Base-by-base conservation (phyloP, 1,140 invertebrate genomes). In the Camponotus floridanus region DNA sequence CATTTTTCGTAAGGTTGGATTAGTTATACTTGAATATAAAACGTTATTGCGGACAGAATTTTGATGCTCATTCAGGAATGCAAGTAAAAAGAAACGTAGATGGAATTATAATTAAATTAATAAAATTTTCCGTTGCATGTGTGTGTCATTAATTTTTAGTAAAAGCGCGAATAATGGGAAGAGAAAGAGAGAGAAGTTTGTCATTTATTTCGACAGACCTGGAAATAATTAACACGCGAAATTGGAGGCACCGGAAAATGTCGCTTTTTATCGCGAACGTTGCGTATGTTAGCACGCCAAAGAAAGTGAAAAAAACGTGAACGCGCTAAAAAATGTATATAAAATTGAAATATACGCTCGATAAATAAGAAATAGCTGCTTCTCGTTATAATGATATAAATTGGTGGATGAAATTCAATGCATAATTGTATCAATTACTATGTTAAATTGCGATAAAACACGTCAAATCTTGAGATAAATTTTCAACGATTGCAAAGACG, bases 71-170 rank as follows among this genome's bases (percentile, higher is more conserved):
- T 42, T 39, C 76, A 6, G 15, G 68, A 8, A 36, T 21, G 59
- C 8, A 31, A 18, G 11, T 42, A 57, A 62, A 76, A 76, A 64
- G 36, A 48, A 79, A 68, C 39, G 61, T 36, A 48, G 48, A n/a
- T 31, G 45, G 31, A 9, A 18, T 8, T 9, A 33, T 21, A 73
- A 68, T 86, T 67, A 74, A 85, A 76, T 86, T 87, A 86, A 70
- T 86, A 73, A 76, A 68, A 87, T 21, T 2, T 11, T 26, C 26
- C 18, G 76, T 78, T 7, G 76, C 31, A 31, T 59, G 26, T 26
- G 26, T 26, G 15, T 15, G 42, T 26, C 62, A 79, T 79, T 42
- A 42, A 39, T 39, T 6, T 4, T 39, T 79, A 79, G 76, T 33
- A 26, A 36, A 39, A 26, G 62, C 59, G 59, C 59, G 11, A 45